Percentiles rank a stretch among this genome's conserved stretches.
These are phyloP conservation scores for Blastobasis adustella DNA, from an alignment of 2,888 invertebrate species.

Conservation along the genomic window DNA sequence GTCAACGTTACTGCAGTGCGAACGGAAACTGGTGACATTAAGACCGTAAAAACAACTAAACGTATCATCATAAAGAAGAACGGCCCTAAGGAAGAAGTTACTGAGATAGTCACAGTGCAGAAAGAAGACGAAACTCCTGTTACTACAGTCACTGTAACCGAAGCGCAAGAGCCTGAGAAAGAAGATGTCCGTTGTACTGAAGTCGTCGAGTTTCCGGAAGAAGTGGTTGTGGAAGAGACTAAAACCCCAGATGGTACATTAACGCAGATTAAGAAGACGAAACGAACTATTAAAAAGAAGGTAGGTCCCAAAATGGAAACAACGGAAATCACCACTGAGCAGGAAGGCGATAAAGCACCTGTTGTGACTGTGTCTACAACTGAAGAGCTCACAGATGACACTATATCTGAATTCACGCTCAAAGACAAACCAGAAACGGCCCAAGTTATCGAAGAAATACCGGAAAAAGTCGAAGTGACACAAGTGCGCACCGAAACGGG, in stretches of 20 bases:
- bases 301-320: conserved; percentile 31
- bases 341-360: conserved; percentile 22
- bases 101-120: conserved; percentile 11
- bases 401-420: conserved; percentile 16
- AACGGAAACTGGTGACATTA: conserved; percentile 25
- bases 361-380: conserved; percentile 17
- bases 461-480: conserved; percentile 14
- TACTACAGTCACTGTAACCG: conserved; percentile 10
- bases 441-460: conserved; percentile 20
- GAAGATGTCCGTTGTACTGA: conserved; percentile 17
- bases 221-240: conserved; percentile 29
- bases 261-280: conserved; percentile 21
- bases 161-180: conserved; percentile 3
- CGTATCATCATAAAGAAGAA: conserved; percentile 15
- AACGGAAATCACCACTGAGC: conserved; percentile 32
- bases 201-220: conserved; percentile 29
- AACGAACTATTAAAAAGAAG: conserved; percentile 25
- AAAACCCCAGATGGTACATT: conserved; percentile 27
- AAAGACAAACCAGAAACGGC: conserved; percentile 18
- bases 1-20: conserved; percentile 35
- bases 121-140: conserved; percentile 16
- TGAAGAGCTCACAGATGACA: conserved; percentile 5
- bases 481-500: conserved; percentile 11
- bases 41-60: conserved; percentile 10
- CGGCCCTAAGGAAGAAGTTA: conserved; percentile 39